A percentile compares a stretch with the other conserved stretches of the same genome.
These are phyloP conservation scores for Drosophila imparisetae DNA, from an alignment of 2,888 invertebrate species.

Conservation along the genomic window DNA sequence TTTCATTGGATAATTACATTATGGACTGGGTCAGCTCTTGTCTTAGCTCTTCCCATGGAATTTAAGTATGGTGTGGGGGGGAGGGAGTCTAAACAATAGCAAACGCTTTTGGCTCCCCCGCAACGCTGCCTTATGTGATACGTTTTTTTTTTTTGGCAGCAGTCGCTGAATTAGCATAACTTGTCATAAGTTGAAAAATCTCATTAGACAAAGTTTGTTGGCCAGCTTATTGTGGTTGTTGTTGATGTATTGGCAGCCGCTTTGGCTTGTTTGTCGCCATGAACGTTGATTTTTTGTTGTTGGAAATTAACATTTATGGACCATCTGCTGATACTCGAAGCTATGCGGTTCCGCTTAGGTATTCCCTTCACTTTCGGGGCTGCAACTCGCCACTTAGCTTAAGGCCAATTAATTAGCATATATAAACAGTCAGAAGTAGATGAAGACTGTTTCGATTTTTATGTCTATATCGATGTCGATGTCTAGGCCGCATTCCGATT, in stretches of 20 bases:
- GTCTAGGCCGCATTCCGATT: constrained; percentile 23
- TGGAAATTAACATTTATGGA: constrained; percentile 68
- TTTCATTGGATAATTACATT: constrained; percentile 52
- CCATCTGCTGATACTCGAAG: constrained; percentile 36
- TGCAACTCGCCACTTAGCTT: constrained; percentile 23
- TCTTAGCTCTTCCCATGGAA: constrained; percentile 22
- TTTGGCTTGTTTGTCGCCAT: constrained; percentile 30
- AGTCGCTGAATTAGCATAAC: constrained; percentile 74
- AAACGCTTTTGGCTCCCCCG: constrained; percentile 47
- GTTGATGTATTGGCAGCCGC: constrained; percentile 41
- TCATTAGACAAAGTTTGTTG: constrained; percentile 69
- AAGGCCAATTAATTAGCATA: constrained; percentile 74
- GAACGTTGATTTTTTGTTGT: constrained; percentile 50
- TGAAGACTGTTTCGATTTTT: constrained; percentile 39
- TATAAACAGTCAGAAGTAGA: constrained; percentile 57
- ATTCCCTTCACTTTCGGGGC: constrained; percentile 70
- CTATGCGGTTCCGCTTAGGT: constrained; percentile 49
- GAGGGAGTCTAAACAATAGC: constrained; percentile 36
- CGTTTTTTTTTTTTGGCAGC: constrained; percentile 28
- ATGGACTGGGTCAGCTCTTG: constrained; percentile 52
- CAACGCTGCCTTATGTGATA: constrained; percentile 54
- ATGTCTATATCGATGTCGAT: constrained; percentile 30
- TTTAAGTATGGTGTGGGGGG: neutral
- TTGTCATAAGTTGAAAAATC: constrained; percentile 80
- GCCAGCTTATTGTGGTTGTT: constrained; percentile 22